A percentile compares a stretch with the other conserved stretches of the same genome.
These are phyloP conservation scores for Panagrolaimus sp. DNA, from an alignment of 1,140 invertebrate species.

Conservation along the genomic window DNA sequence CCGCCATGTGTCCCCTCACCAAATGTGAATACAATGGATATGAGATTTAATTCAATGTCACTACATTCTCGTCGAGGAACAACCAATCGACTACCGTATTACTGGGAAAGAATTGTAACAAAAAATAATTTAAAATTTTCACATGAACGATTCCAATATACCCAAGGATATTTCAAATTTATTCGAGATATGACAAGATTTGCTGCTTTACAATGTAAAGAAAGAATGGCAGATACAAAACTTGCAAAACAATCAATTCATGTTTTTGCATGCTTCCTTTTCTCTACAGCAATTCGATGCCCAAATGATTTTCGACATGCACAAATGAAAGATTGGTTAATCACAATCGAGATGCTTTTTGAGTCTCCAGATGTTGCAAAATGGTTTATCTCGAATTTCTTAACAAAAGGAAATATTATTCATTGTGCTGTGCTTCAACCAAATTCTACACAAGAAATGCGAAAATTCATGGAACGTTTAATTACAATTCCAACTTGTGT, in stretches of 20 bases:
- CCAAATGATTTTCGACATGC: neutral
- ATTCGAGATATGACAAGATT: slow-evolving; percentile 11
- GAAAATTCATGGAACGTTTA: slow-evolving; percentile 1
- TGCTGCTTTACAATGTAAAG: neutral
- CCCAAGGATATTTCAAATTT: slow-evolving; percentile 5
- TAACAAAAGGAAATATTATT: slow-evolving; percentile 1
- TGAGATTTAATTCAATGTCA: slow-evolving; percentile 10
- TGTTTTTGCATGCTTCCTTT: slow-evolving; percentile 6
- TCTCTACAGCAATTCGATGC: neutral
- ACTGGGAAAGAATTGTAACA: slow-evolving; percentile 7
- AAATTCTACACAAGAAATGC: neutral
- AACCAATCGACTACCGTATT: slow-evolving; percentile 1
- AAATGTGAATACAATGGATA: slow-evolving; percentile 14
- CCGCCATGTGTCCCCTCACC: slow-evolving; percentile 6
- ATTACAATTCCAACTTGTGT: neutral
- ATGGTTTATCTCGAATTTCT: neutral
- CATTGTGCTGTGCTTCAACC: slow-evolving; percentile 2
- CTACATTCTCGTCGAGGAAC: slow-evolving; percentile 1
- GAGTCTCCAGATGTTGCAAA: neutral
- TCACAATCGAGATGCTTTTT: neutral
- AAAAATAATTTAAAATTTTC: slow-evolving; percentile 8
- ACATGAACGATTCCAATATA: slow-evolving; percentile 16
- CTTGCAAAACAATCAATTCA: neutral
- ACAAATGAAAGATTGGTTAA: neutral
- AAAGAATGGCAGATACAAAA: neutral